These are phyloP conservation scores for Osmerus mordax DNA, from an alignment of 2,113 vertebrate genomes.

Conservation along the genomic window DNA sequence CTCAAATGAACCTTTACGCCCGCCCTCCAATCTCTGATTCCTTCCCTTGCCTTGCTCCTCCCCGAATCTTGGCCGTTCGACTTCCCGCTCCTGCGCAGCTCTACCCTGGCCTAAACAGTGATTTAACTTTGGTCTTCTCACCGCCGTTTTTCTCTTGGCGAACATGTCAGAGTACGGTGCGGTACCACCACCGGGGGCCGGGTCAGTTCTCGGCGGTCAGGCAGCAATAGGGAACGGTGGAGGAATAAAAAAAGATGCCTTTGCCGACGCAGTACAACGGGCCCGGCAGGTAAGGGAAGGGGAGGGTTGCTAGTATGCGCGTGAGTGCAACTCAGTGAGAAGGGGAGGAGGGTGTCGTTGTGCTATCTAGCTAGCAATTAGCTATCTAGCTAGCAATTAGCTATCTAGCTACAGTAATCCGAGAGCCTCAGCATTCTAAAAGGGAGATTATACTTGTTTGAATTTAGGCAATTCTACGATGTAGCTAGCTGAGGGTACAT, in stretches of 20 bases:
- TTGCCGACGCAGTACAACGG: constrained; percentile 83
- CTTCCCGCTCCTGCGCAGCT: constrained; percentile 53
- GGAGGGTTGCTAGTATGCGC: not conserved
- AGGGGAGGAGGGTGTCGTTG: not conserved
- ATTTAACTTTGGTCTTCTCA: not conserved
- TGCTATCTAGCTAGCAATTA: not conserved
- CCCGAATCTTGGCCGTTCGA: constrained; percentile 37
- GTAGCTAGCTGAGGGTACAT: too few species aligned
- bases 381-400: not conserved
- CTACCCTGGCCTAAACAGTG: constrained; percentile 18
- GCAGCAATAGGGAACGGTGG: constrained; percentile 49
- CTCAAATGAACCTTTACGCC: constrained; percentile 11
- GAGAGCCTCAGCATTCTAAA: too few species aligned
- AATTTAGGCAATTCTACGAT: too few species aligned
- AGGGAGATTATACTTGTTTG: too few species aligned
- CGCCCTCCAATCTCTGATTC: constrained; percentile 29
- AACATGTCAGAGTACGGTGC: constrained; percentile 70
- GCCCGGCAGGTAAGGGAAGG: constrained; percentile 77
- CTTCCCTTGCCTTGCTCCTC: constrained; percentile 47
- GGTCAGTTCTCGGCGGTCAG: constrained; percentile 41
- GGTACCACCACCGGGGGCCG: constrained; percentile 60
- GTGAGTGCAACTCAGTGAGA: not conserved
- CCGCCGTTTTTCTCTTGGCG: constrained; percentile 7
- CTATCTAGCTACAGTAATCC: not conserved
- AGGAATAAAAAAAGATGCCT: constrained; percentile 80